These are phyloP conservation scores for Gymnogyps californianus DNA, from an alignment of 2,113 vertebrate species.

Conservation along the genomic window DNA sequence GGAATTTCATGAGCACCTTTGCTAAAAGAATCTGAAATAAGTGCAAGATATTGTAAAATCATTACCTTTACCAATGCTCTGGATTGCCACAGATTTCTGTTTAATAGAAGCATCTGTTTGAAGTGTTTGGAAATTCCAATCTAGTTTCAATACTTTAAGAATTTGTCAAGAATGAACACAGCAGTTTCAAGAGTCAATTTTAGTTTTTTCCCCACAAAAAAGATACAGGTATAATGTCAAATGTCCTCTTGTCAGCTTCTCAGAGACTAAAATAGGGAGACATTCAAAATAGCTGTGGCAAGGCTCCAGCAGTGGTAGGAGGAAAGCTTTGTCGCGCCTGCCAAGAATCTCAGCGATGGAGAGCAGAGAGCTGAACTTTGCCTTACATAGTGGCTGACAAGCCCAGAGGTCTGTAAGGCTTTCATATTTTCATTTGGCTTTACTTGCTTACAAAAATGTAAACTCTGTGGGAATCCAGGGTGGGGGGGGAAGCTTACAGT, in stretches of 20 bases:
- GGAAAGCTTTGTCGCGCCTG: conserved; percentile 11
- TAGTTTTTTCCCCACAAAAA: neutral
- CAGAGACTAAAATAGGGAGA: neutral
- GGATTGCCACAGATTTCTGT: neutral
- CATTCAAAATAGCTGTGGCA: neutral
- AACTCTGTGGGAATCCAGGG: neutral
- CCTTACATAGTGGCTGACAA: conserved; percentile 41
- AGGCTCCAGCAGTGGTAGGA: neutral
- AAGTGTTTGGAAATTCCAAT: neutral
- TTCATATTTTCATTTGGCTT: conserved; percentile 3
- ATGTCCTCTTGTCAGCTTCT: neutral
- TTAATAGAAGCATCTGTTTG: neutral
- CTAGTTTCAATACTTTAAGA: neutral
- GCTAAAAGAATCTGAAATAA: neutral
- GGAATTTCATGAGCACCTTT: neutral
- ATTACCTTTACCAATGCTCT: neutral
- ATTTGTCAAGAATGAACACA: neutral
- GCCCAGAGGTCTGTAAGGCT: neutral
- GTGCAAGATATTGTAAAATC: neutral
- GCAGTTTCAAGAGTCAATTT: neutral
- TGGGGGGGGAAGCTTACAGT: neutral
- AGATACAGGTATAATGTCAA: neutral
- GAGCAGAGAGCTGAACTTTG: conserved; percentile 60
- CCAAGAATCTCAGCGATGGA: conserved; percentile 7
- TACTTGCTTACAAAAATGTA: neutral